Percentiles rank a stretch among this genome's conserved stretches.
phyloP scores from a whole-genome alignment of 2,113 vertebrate genomes.

The Poicephalus gulielmi region DNA sequence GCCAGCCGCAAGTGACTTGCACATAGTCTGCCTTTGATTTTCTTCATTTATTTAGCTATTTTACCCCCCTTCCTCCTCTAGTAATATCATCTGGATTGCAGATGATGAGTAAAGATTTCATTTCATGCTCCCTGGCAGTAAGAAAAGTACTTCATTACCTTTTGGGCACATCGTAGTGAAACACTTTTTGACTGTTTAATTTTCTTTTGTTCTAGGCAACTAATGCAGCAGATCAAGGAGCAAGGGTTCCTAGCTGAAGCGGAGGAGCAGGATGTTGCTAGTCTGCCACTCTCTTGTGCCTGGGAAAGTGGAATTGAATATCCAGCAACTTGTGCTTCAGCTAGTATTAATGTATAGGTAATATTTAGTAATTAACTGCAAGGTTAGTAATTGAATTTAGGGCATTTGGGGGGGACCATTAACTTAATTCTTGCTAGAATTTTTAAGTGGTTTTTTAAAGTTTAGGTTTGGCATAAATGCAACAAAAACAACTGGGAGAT shows the following conservation, averaged over 20 bases:
- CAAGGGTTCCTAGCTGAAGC: constrained; percentile 73
- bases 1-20: not conserved
- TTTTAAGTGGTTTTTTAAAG: constrained; percentile 61
- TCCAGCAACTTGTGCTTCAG: constrained; percentile 78
- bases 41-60: not conserved
- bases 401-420: constrained; percentile 74
- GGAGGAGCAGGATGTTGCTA: constrained; percentile 74
- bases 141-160: not conserved
- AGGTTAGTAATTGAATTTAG: constrained; percentile 61
- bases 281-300: constrained; percentile 85
- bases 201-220: constrained; percentile 76
- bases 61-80: fast-evolving
- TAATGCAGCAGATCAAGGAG: constrained; percentile 85
- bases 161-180: not conserved
- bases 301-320: constrained; percentile 86
- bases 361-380: constrained; percentile 51
- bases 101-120: not conserved
- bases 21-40: not conserved
- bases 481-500: constrained; percentile 81
- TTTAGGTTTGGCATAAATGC: constrained; percentile 69
- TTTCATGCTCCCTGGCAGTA: not conserved
- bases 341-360: constrained; percentile 81
- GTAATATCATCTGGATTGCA: not conserved
- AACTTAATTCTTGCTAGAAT: constrained; percentile 78
- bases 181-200: not conserved